Evolutionary conservation across 2,113 vertebrate species (phyloP).

Genomic region (Fregetta grallaria): DNA sequence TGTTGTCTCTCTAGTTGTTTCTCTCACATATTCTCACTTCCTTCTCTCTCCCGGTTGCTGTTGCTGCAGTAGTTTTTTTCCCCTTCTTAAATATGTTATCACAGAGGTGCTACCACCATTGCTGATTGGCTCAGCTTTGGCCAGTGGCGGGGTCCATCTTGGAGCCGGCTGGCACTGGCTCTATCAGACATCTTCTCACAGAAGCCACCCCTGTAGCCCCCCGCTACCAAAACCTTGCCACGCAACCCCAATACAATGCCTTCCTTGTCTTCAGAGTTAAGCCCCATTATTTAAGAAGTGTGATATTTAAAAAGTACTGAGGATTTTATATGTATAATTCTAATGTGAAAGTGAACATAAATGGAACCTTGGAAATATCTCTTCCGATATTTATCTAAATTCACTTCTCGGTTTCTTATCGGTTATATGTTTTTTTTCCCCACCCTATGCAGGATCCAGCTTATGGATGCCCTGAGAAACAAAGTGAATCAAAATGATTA

Average conservation of each 20-base stretch:
- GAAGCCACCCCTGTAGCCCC: too few relatives aligned
- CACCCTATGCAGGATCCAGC: slow-evolving; percentile 28
- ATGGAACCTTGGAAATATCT: neutral
- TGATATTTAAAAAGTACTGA: neutral
- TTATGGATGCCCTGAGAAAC: slow-evolving; percentile 37
- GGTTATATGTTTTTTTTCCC: neutral
- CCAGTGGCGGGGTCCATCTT: too few relatives aligned
- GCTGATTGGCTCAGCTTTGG: too few relatives aligned
- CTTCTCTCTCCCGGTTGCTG: too few relatives aligned
- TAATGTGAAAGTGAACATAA: too few relatives aligned
- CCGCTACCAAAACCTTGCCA: neutral
- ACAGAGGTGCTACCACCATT: too few relatives aligned
- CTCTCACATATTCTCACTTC: too few relatives aligned
- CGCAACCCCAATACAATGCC: neutral
- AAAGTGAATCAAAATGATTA: slow-evolving; percentile 8
- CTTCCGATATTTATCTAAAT: neutral
- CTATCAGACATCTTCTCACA: too few relatives aligned
- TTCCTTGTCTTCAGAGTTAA: neutral
- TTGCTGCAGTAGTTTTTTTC: too few relatives aligned
- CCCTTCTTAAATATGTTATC: too few relatives aligned
- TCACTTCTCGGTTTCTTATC: neutral
- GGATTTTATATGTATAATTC: neutral
- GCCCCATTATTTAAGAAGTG: neutral
- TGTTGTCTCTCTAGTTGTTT: too few relatives aligned
- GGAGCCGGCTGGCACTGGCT: too few relatives aligned